phyloP scores from a whole-genome alignment of 2,888 invertebrate genomes.

The Agrotis ipsilon region DNA sequence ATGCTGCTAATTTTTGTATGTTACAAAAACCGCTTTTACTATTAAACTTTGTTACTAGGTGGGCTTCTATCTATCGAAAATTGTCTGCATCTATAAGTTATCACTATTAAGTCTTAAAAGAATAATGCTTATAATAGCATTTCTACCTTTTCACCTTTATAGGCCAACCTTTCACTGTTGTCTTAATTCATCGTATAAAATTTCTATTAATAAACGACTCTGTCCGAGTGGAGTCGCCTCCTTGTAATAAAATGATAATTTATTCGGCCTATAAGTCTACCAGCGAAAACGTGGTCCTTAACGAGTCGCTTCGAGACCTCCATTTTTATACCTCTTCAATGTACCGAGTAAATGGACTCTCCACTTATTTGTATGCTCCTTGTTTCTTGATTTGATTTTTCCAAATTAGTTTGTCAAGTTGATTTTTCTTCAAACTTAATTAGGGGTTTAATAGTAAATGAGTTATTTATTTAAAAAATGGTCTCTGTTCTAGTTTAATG shows the following conservation, averaged over 20 bases:
- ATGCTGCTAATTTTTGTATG: no score
- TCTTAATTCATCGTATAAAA: slow-evolving; percentile 77
- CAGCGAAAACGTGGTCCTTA: slow-evolving; percentile 74
- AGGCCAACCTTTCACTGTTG: slow-evolving; percentile 2
- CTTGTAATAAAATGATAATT: slow-evolving; percentile 78
- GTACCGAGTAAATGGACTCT: slow-evolving; percentile 72
- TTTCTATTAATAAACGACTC: slow-evolving; percentile 77
- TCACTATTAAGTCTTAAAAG: no score
- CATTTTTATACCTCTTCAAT: slow-evolving; percentile 81
- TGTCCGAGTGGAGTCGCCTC: slow-evolving; percentile 66
- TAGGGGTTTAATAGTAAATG: slow-evolving; percentile 2
- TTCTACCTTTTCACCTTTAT: neutral
- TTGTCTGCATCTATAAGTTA: no score
- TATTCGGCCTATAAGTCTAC: slow-evolving; percentile 80
- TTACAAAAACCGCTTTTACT: no score
- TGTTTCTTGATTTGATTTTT: slow-evolving; percentile 47
- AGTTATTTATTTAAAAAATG: slow-evolving; percentile 9
- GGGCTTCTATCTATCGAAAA: no score
- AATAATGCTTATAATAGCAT: neutral
- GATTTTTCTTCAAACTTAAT: slow-evolving; percentile 11
- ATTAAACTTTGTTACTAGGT: no score
- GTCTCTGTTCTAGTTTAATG: neutral
- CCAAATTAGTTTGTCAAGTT: slow-evolving; percentile 32
- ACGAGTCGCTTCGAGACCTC: slow-evolving; percentile 77
- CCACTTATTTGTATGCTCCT: slow-evolving; percentile 68